Percentiles rank a stretch among this genome's conserved stretches.
Conservation (phyloP, 2,888 invertebrate species). For the Ophioninae sp. region DNA sequence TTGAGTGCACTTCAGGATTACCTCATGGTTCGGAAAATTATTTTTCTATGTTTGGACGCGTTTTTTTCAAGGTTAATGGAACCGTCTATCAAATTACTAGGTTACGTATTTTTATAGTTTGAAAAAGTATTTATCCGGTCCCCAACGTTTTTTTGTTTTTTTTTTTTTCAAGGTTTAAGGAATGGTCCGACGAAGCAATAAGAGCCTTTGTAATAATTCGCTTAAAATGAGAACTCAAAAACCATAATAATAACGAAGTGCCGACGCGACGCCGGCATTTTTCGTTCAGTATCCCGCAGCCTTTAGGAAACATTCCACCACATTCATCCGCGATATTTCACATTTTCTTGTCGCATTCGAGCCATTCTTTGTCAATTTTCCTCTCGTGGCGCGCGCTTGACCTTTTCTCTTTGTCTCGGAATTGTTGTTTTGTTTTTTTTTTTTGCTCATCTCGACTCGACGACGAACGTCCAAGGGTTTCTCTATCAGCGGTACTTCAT, state of each 20-base stretch:
- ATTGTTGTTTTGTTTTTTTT: neutral
- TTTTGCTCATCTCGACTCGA: constrained; percentile 7
- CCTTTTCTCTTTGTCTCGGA: constrained; percentile 17
- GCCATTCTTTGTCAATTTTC: constrained; percentile 26
- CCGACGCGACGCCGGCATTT: neutral
- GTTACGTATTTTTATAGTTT: too few species aligned
- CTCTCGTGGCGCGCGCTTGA: neutral
- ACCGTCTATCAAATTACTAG: neutral
- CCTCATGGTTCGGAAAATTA: neutral
- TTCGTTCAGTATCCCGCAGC: neutral
- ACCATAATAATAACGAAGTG: neutral
- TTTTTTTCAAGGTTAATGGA: neutral
- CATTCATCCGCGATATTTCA: constrained; percentile 22
- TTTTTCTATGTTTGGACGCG: neutral
- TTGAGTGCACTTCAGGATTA: neutral
- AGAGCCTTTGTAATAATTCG: neutral
- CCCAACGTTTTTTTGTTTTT: neutral
- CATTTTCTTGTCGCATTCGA: constrained; percentile 21
- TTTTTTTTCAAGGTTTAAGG: neutral
- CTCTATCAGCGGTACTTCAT: constrained; percentile 31
- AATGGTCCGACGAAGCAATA: neutral
- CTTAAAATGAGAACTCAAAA: neutral
- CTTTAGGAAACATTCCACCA: neutral
- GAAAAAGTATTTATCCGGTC: too few species aligned
- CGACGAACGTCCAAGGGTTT: neutral